Evolutionary conservation across 2,888 invertebrate genomes (phyloP).

Genomic region (Hirtodrosophila histrioides): DNA sequence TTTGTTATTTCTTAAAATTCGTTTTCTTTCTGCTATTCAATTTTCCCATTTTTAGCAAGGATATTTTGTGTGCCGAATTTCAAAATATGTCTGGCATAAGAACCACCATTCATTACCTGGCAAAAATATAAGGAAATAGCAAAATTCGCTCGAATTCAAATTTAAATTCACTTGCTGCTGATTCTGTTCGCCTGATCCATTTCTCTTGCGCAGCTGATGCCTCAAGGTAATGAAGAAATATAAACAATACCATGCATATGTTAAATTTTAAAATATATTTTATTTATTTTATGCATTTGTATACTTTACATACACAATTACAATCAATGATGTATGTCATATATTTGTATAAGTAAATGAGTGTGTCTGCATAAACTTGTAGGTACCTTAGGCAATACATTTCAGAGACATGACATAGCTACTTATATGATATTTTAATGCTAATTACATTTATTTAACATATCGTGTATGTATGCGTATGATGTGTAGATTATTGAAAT

Average conservation of each 20-base stretch:
- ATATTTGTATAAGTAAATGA: slow-evolving; percentile 62
- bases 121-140: too few relatives aligned
- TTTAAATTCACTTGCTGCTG: too few relatives aligned
- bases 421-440: slow-evolving; percentile 49
- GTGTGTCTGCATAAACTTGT: slow-evolving; percentile 75
- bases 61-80: too few relatives aligned
- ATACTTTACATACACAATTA: slow-evolving; percentile 66
- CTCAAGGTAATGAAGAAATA: too few relatives aligned
- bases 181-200: background rate
- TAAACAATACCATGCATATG: background rate
- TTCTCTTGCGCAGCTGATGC: too few relatives aligned
- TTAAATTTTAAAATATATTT: slow-evolving; percentile 74
- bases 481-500: slow-evolving; percentile 7
- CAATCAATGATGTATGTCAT: slow-evolving; percentile 42
- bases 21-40: too few relatives aligned
- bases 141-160: too few relatives aligned
- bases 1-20: too few relatives aligned
- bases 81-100: too few relatives aligned
- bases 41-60: too few relatives aligned
- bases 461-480: slow-evolving; percentile 20
- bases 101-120: background rate
- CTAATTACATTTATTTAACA: slow-evolving; percentile 46
- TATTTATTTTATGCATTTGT: slow-evolving; percentile 57
- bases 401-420: slow-evolving; percentile 69
- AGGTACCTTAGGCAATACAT: slow-evolving; percentile 79